Evolutionary conservation across 1,140 invertebrate species (phyloP).

Genomic region (Phocides pigmalion): DNA sequence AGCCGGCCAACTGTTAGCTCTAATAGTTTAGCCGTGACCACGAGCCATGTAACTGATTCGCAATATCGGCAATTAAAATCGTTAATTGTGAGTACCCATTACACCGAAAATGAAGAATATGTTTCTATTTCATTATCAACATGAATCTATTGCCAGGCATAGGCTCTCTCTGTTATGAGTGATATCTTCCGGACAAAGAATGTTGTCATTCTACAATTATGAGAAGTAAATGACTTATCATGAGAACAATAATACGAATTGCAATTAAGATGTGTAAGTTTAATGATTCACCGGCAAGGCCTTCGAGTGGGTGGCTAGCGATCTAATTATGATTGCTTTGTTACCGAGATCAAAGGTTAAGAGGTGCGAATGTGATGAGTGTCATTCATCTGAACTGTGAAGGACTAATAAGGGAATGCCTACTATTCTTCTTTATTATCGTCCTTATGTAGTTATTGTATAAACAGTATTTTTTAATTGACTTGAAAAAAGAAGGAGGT

Average conservation of each 20-base stretch:
- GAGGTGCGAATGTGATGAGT: not conserved
- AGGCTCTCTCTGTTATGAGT: no score
- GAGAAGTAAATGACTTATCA: not conserved
- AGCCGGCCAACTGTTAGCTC: no score
- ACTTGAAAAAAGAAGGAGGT: no score
- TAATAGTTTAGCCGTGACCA: no score
- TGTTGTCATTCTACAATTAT: not conserved
- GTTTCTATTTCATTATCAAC: no score
- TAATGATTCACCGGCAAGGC: not conserved
- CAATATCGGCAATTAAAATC: no score
- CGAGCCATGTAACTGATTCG: no score
- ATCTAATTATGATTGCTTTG: slow-evolving; percentile 8
- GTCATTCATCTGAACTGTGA: not conserved
- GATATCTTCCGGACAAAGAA: no score
- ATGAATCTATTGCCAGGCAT: no score
- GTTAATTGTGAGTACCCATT: no score
- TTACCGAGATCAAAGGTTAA: slow-evolving; percentile 18
- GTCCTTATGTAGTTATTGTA: not conserved
- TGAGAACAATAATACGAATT: slow-evolving; percentile 11
- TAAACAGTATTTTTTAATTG: no score
- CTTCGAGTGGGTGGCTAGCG: not conserved
- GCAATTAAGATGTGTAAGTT: not conserved
- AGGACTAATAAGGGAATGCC: not conserved
- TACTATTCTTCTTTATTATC: not conserved
- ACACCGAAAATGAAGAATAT: no score